A percentile compares a stretch with the other conserved stretches of the same genome.
Conservation (phyloP, 1,140 invertebrate genomes). For the Procambarus clarkii region DNA sequence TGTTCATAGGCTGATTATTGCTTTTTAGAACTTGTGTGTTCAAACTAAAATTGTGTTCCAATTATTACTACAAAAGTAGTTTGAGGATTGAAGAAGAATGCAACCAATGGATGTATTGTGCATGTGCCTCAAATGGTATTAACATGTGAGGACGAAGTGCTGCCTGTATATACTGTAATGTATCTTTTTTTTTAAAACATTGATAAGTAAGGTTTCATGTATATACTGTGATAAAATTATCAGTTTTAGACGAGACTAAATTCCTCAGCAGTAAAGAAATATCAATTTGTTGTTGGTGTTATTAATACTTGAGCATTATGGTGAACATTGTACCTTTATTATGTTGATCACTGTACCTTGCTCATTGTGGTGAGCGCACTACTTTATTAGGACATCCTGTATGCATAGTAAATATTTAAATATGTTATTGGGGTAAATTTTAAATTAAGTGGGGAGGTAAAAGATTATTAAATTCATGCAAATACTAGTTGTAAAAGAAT, state of each 20-base stretch:
- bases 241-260: constrained; percentile 13
- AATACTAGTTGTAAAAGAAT: too few relatives aligned
- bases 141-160: constrained; percentile 15
- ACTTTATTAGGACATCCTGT: too few relatives aligned
- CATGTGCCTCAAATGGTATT: constrained; percentile 5
- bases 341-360: too few relatives aligned
- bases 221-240: constrained; percentile 39
- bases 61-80: too few relatives aligned
- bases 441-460: too few relatives aligned
- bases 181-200: constrained; percentile 14
- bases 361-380: not conserved
- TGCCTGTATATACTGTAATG: constrained; percentile 42
- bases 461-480: too few relatives aligned
- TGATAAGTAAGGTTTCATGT: constrained; percentile 32
- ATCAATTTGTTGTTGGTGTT: constrained; percentile 2
- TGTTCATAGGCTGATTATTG: too few relatives aligned
- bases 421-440: too few relatives aligned
- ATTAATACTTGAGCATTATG: not conserved
- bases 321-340: not conserved
- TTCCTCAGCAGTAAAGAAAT: constrained; percentile 4
- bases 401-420: too few relatives aligned
- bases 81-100: not conserved
- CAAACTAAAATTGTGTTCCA: too few relatives aligned
- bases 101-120: not conserved
- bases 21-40: too few relatives aligned